phyloP scores from a whole-genome alignment of 2,113 vertebrate species.

The Plectropomus leopardus region DNA sequence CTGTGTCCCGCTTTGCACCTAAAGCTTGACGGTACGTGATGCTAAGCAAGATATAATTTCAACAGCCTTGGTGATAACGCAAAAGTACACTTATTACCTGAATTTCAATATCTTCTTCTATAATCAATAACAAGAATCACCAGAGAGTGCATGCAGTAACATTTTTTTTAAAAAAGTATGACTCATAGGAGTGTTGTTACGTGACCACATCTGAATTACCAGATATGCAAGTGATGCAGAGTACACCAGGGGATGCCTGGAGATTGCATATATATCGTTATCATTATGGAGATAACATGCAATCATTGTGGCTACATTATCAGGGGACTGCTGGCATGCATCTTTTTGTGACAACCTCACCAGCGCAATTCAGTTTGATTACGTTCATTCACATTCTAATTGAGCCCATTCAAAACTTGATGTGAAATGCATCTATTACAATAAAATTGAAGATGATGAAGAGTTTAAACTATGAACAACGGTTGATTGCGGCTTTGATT shows the following conservation, averaged over 20 bases:
- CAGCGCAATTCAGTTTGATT: conserved; percentile 66
- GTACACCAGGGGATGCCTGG: conserved; percentile 28
- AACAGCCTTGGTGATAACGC: conserved; percentile 13
- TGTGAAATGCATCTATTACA: conserved; percentile 43
- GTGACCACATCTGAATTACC: conserved; percentile 30
- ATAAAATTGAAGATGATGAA: conserved; percentile 51
- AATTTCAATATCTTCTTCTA: conserved; percentile 7
- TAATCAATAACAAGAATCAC: conserved; percentile 42
- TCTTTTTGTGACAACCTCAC: conserved; percentile 59
- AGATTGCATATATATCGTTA: conserved; percentile 59
- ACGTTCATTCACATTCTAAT: conserved; percentile 53
- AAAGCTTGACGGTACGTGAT: not conserved
- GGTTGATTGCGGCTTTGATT: conserved; percentile 59
- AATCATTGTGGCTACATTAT: conserved; percentile 61
- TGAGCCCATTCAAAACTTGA: conserved; percentile 35
- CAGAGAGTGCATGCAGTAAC: not conserved
- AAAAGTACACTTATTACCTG: conserved; percentile 17
- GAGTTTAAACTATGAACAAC: conserved; percentile 46
- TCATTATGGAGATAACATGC: conserved; percentile 63
- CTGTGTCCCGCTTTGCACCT: conserved; percentile 36
- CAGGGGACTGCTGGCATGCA: conserved; percentile 47
- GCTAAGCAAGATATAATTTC: conserved; percentile 30
- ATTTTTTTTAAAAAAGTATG: conserved; percentile 14
- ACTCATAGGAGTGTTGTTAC: not conserved
- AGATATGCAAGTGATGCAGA: conserved; percentile 46